Conservation (phyloP, 2,888 invertebrate genomes). For the Troglohyphantes excavatus region DNA sequence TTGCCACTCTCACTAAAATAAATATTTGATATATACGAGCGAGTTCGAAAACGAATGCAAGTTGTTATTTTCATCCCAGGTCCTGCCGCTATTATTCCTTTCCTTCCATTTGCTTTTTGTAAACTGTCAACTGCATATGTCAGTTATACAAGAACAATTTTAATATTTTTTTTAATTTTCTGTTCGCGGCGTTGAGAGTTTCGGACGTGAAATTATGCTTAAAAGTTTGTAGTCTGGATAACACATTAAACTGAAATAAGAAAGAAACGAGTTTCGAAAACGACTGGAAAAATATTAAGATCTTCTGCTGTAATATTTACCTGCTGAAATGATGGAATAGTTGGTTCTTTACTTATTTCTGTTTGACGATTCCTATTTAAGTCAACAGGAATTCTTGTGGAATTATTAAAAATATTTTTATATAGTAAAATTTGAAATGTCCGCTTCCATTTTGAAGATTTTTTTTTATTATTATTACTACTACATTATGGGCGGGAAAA, state of each 20-base stretch:
- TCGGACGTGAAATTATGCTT: conserved; percentile 25
- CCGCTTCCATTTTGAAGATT: no score
- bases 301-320: neutral
- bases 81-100: neutral
- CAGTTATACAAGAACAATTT: conserved; percentile 22
- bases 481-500: no score
- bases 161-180: conserved; percentile 1
- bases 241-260: conserved; percentile 35
- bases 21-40: conserved; percentile 28
- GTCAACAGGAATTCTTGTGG: no score
- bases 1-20: neutral
- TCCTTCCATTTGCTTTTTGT: conserved; percentile 23
- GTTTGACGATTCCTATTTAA: no score
- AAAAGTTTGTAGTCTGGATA: conserved; percentile 10
- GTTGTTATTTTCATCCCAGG: neutral
- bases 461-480: no score
- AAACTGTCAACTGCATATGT: conserved; percentile 43
- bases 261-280: neutral
- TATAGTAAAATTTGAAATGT: no score
- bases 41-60: neutral
- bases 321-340: neutral
- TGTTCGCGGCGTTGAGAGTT: neutral
- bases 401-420: no score
- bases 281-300: neutral
- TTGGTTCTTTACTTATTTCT: neutral